These are phyloP conservation scores for Austrolebias charrua DNA, from an alignment of 2,797 vertebrate species.

Conservation along the genomic window DNA sequence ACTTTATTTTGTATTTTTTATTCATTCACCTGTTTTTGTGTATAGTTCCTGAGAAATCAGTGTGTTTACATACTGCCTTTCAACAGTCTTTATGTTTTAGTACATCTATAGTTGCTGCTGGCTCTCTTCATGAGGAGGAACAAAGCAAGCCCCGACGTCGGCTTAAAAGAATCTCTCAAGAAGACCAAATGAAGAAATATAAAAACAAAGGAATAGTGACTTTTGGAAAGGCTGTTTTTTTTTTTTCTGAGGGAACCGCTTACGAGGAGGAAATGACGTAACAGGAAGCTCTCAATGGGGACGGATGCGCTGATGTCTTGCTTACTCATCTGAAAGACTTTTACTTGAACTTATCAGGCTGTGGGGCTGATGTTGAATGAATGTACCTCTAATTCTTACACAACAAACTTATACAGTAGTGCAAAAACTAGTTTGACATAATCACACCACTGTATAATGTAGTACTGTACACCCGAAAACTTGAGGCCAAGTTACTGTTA, in stretches of 20 bases:
- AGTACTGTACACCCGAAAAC: constrained; percentile 65
- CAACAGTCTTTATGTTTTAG: constrained; percentile 68
- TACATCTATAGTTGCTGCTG: constrained; percentile 61
- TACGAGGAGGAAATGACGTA: constrained; percentile 44
- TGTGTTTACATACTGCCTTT: constrained; percentile 78
- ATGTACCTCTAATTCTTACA: constrained; percentile 74
- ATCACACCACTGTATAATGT: constrained; percentile 45
- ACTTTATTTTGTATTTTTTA: constrained; percentile 38
- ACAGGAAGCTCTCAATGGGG: constrained; percentile 34
- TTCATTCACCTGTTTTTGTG: constrained; percentile 51
- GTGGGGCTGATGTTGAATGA: constrained; percentile 60
- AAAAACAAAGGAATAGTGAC: constrained; percentile 42
- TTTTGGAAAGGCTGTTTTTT: constrained; percentile 28
- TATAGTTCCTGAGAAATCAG: constrained; percentile 62
- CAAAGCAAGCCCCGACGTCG: constrained; percentile 62
- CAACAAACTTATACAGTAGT: constrained; percentile 28
- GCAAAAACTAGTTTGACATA: constrained; percentile 31
- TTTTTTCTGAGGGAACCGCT: constrained; percentile 48
- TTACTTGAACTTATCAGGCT: constrained; percentile 76
- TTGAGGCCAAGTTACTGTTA: constrained; percentile 55
- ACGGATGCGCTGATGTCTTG: constrained; percentile 42
- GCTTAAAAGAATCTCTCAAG: constrained; percentile 68
- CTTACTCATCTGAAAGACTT: constrained; percentile 63
- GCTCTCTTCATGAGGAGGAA: constrained; percentile 69
- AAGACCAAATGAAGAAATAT: constrained; percentile 80